Conservation (phyloP, 2,113 vertebrate species). For the Tricholaema leucomelas region DNA sequence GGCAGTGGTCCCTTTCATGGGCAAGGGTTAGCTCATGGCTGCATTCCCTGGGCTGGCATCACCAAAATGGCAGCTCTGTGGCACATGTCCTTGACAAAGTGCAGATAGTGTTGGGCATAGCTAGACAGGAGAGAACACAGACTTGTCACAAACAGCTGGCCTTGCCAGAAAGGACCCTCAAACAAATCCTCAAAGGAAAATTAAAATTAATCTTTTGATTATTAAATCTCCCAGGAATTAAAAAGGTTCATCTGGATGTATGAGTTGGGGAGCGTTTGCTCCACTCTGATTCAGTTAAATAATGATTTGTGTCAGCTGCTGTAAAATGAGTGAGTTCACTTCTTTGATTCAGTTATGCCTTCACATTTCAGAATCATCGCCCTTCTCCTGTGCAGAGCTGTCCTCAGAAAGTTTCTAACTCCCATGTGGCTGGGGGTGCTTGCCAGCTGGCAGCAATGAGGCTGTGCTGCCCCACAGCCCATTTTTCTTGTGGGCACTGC, state of each 20-base stretch:
- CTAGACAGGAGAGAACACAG: neutral
- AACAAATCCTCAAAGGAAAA: neutral
- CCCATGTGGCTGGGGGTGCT: neutral
- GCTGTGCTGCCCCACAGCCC: neutral
- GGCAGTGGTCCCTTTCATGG: neutral
- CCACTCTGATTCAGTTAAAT: slow-evolving; percentile 36
- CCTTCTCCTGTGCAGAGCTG: neutral
- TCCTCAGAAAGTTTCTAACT: neutral
- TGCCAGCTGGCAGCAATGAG: neutral
- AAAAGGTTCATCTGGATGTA: neutral
- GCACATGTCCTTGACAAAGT: accelerated
- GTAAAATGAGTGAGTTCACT: slow-evolving; percentile 33
- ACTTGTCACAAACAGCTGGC: neutral
- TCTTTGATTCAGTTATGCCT: slow-evolving; percentile 45
- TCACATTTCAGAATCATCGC: neutral
- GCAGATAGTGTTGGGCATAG: neutral
- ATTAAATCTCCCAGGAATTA: neutral
- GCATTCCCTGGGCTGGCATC: neutral
- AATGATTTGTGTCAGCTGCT: slow-evolving; percentile 35
- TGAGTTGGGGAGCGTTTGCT: slow-evolving; percentile 3
- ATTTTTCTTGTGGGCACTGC: accelerated
- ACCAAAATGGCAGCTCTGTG: neutral
- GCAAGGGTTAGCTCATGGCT: accelerated
- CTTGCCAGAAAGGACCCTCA: neutral
- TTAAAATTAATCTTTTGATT: neutral